A percentile compares a stretch with the other conserved stretches of the same genome.
Conservation (phyloP, 2,797 vertebrate genomes). For the Squalus acanthias region DNA sequence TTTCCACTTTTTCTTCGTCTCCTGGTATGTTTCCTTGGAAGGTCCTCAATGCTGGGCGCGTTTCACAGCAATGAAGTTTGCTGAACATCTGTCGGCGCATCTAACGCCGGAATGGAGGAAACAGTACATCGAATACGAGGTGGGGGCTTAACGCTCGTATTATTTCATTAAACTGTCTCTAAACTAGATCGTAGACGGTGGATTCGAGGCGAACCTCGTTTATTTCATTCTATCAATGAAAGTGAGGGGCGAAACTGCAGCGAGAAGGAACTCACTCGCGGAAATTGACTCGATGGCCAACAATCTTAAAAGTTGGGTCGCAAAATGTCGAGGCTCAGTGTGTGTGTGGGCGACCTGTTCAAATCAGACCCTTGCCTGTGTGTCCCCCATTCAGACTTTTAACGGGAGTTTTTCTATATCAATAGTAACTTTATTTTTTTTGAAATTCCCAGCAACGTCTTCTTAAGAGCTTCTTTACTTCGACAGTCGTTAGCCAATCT, state of each 20-base stretch:
- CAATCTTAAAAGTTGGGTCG: neutral
- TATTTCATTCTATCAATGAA: neutral
- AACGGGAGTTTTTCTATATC: neutral
- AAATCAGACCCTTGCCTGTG: neutral
- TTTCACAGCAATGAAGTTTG: neutral
- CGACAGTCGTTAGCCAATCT: neutral
- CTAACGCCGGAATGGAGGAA: slow-evolving; percentile 43
- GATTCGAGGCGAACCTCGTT: neutral
- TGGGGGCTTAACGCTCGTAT: neutral
- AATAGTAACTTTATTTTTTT: neutral
- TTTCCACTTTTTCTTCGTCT: neutral
- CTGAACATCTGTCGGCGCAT: neutral
- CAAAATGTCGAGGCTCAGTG: neutral
- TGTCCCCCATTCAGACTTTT: neutral
- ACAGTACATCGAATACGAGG: slow-evolving; percentile 41
- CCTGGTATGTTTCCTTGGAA: slow-evolving; percentile 11
- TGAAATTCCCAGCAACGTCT: neutral
- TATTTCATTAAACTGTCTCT: too few species aligned
- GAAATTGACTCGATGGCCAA: neutral
- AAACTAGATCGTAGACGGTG: neutral
- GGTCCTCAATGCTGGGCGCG: neutral
- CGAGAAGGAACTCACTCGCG: neutral
- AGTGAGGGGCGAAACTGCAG: neutral
- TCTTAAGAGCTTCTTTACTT: neutral
- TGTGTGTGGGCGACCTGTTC: neutral